Evolutionary conservation across 2,113 vertebrate species (phyloP), one percentile per base, ranked within the genome.

Genomic region (Phalacrocorax carbo): DNA sequence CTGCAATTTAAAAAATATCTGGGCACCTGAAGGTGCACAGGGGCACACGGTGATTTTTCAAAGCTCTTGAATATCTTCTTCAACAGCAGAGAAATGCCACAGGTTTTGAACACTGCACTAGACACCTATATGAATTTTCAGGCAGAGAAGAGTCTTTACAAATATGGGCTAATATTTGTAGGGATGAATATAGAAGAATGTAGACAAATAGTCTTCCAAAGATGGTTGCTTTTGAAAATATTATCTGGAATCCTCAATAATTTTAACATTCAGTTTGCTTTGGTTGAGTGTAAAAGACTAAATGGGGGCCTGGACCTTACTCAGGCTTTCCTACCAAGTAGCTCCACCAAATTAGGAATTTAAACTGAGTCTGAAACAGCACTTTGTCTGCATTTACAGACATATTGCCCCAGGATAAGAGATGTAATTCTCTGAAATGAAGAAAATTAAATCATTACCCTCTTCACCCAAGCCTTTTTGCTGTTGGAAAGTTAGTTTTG

Each of bases 401-500:
- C 40, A 4, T 88, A 95, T 96, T 96, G 97, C 97, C 96, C 88
- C 92, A 96, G 97, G 98, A 96, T 83, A 97, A 93, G 95, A 96
- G 90, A 95, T 65, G 88, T 96, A 95, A 95, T 96, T 98, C 97
- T 96, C 96, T 84, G 87, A 96, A 97, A 97, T 86, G 94, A 97
- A 96, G 97, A 95, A 96, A 96, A 97, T 97, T 93, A 97, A 96
- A 88, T 96, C 97, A 97, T 97, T 95, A 97, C 87, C 95, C 97
- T 97, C 95, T 97, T 97, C 95, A 96, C 97, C 93, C 90, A 86
- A 90, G 95, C 94, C 94, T 94, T 94, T 90, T 94, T 90, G 95
- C 96, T 94, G 94, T 83, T 87, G 82, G 95, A 96, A 97, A 97
- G 97, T 97, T 97, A 90, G 97, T 95, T 97, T 96, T 96, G 95